Evolutionary conservation across 37 sponge, comb jelly and placozoan species (phyloP), one percentile per base, ranked within the genome.

Genomic region (Sycon ciliatum): DNA sequence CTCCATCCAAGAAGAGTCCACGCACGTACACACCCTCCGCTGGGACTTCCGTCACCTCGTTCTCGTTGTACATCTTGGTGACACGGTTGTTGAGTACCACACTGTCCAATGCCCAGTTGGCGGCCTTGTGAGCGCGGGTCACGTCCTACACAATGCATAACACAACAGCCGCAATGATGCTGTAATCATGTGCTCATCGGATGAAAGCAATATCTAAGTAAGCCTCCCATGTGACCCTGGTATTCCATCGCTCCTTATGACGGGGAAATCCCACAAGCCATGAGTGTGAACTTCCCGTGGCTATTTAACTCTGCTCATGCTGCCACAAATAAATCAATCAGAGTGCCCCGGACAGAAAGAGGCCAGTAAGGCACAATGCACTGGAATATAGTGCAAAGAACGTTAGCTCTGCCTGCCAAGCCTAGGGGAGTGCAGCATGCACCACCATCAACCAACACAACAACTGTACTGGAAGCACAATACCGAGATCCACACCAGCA

Each of bases 81-180:
- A 87, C 80, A 26, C 93, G 94, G 58, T 98, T 98, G 83, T 87
- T 82, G 29, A 98, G 82, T 29, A 89, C 78, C n/a, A 92, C 99
- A 70, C 81, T 80, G 75, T 98, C 99, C 70, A 98, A 76, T 1
- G 99, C 94, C 99, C 99, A 98, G n/a, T n/a, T n/a, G n/a, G n/a
- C n/a, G n/a, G 94, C 99, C 81, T 93, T 98, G 88, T 98, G 99
- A 1, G 99, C 99, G 20, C 99, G 78, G 27, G 99, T 92, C 29
- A 82, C 79, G 39, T 86, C 82, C 67, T 78, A 52, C 37, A 70
- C 0, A 22, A 68, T 20, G 39, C 23, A 36, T 3, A 3, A 36
- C 20, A 32, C 20, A 2, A 26, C 2, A 62, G 32, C 28, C 33
- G 3, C 20, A 6, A 18, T 20, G 33, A 11, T 1, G 32, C 22